These are phyloP conservation scores for Geopemphigus sp. DNA, from an alignment of 1,140 invertebrate species.

Conservation along the genomic window DNA sequence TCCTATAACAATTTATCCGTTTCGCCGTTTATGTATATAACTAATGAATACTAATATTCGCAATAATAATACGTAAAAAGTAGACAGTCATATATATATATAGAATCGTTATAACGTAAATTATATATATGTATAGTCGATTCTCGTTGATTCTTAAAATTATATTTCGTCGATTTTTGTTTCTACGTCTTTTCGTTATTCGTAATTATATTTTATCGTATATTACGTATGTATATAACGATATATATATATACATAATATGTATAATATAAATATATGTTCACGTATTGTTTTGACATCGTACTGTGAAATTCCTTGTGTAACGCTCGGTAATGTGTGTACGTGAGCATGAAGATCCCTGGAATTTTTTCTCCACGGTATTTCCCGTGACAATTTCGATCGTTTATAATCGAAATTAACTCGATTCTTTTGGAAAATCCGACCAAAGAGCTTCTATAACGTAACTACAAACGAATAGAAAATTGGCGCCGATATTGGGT, in stretches of 20 bases:
- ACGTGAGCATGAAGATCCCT: no score
- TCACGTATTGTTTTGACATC: not conserved
- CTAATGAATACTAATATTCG: not conserved
- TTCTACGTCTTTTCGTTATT: constrained; percentile 8
- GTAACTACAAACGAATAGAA: no score
- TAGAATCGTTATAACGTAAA: not conserved
- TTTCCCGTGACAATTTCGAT: no score
- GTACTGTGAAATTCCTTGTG: no score
- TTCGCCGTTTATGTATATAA: no score
- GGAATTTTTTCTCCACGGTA: no score
- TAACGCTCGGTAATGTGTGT: no score
- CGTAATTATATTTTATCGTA: not conserved
- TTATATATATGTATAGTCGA: constrained; percentile 5
- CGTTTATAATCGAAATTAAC: no score
- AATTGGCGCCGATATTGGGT: no score
- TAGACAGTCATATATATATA: not conserved
- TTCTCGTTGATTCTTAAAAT: not conserved
- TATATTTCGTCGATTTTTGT: not conserved
- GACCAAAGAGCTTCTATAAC: no score
- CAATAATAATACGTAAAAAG: not conserved
- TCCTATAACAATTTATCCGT: no score
- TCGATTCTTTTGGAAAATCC: no score
- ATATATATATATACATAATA: not conserved
- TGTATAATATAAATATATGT: not conserved
- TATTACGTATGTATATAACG: not conserved